Evolutionary conservation across 2,888 invertebrate genomes (phyloP).

Genomic region (Hydraecia micacea): DNA sequence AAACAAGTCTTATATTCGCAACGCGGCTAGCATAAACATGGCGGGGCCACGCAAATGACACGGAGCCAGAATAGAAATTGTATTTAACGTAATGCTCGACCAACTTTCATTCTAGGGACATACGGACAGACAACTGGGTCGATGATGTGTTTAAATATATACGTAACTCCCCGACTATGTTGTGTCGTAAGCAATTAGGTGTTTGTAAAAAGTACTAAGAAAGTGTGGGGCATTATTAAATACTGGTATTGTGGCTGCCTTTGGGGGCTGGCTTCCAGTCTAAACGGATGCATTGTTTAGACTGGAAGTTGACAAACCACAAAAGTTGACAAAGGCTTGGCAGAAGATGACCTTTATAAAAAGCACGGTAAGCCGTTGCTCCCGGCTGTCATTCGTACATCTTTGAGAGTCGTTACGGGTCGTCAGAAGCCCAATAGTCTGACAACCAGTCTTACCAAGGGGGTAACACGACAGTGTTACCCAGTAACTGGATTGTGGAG

Average conservation of each 20-base stretch:
- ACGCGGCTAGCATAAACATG: slow-evolving; percentile 37
- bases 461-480: too few relatives aligned
- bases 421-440: not conserved
- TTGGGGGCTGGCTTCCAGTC: not conserved
- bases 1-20: slow-evolving; percentile 42
- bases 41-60: slow-evolving; percentile 29
- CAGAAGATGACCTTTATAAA: not conserved
- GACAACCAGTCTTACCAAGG: not conserved
- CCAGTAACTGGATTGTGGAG: not conserved
- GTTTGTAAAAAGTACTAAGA: slow-evolving; percentile 2
- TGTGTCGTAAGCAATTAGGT: slow-evolving; percentile 41
- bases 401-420: not conserved
- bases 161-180: slow-evolving; percentile 43
- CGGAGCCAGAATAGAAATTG: slow-evolving; percentile 60
- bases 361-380: not conserved
- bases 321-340: not conserved
- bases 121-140: slow-evolving; percentile 53
- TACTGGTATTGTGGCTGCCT: not conserved
- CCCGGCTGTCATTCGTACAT: not conserved
- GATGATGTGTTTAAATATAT: slow-evolving; percentile 48
- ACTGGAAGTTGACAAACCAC: not conserved
- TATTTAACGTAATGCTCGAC: slow-evolving; percentile 54
- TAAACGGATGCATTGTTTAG: not conserved
- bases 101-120: slow-evolving; percentile 63
- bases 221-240: not conserved